Conservation (phyloP, 2,888 invertebrate species). For the Callimorpha dominula region DNA sequence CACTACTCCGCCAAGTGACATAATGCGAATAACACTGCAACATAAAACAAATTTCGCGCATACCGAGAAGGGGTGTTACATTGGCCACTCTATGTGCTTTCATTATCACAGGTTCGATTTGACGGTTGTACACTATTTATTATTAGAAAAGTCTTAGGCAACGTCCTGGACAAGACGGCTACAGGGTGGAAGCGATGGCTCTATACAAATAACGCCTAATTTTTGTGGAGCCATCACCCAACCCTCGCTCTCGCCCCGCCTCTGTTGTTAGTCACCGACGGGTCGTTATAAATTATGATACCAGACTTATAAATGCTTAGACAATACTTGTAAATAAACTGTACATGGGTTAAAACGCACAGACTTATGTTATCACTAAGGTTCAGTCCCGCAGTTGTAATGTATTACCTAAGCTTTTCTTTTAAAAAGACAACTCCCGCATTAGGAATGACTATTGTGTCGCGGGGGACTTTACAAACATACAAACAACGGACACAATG, state of each 20-base stretch:
- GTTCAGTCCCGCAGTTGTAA: too few relatives aligned
- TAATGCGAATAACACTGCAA: not conserved
- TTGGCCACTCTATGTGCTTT: slow-evolving; percentile 5
- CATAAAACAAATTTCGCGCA: not conserved
- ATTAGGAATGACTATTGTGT: too few relatives aligned
- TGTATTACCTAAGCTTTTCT: too few relatives aligned
- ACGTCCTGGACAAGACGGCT: not conserved
- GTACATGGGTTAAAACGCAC: too few relatives aligned
- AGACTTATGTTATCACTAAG: too few relatives aligned
- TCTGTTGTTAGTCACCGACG: not conserved
- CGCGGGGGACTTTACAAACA: too few relatives aligned
- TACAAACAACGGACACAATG: too few relatives aligned
- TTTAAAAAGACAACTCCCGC: too few relatives aligned
- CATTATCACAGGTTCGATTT: not conserved
- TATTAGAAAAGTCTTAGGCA: not conserved
- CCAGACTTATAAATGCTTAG: not conserved
- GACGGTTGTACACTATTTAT: not conserved
- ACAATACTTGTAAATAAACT: too few relatives aligned
- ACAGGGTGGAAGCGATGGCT: not conserved
- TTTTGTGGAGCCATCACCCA: not conserved
- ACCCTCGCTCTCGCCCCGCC: not conserved
- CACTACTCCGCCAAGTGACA: not conserved
- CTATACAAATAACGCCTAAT: not conserved
- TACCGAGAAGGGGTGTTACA: not conserved
- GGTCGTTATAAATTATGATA: not conserved